Base-by-base conservation (phyloP, 1,140 invertebrate species). In the Uloborus diversus region DNA sequence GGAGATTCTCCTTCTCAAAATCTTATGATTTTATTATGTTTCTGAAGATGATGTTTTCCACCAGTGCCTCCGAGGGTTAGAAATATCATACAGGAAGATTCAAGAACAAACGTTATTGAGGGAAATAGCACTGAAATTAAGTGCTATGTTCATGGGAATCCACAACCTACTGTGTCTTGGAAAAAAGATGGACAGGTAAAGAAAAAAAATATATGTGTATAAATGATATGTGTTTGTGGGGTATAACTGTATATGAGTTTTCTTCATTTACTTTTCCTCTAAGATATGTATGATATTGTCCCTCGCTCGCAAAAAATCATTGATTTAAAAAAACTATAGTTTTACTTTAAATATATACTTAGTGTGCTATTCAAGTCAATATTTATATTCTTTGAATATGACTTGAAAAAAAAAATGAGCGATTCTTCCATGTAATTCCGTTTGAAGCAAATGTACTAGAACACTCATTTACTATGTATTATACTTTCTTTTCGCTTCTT, bases 11-110 rank as follows among this genome's bases (percentile, higher is more conserved):
- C 73, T 78, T 78, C 73, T 65, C 57, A 61, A 56, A 78, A 47
- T 78, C 73, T 78, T 78, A 78, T 66, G 47, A 78, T 51, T 78
- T 78, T 51, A 78, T 78, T 78, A 66, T 78, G 73, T 78, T 78
- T 78, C 73, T 78, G 73, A 78, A 78, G 73, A 42, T 78, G 73
- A 78, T 78, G 73, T 78, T 78, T 78, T 78, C 73, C 73, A 78
- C 73, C 73, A 78, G 73, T 78, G 62, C 73, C 73, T 78, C 73
- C 73, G 30, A 78, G 62, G 37, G 61, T 78, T 47, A 78, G 66
- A 78, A 66, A 57, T 65, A 64, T 64, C 37, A 42, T 62, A 65
- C 61, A 78, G 61, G 73, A 64, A 20, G 62, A 78, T 27, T 14
- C 47, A 7, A 28, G 13, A 5, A 42, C 30, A 25, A 23, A 53